Conservation (phyloP, 2,113 vertebrate genomes). For the Thalassoma bifasciatum region DNA sequence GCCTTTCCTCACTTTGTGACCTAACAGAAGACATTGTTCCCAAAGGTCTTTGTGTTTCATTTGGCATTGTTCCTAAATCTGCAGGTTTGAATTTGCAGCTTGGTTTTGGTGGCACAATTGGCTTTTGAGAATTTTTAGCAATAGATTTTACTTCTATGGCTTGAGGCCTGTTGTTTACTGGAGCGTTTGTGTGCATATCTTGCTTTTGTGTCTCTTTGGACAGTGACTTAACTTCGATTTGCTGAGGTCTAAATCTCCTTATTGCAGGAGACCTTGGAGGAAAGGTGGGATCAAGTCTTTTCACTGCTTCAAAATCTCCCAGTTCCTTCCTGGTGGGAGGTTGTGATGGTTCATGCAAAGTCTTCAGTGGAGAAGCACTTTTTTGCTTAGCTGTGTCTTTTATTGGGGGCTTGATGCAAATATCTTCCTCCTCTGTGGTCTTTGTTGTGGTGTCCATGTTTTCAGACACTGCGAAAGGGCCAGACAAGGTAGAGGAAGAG, state of each 20-base stretch:
- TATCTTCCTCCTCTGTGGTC: constrained; percentile 33
- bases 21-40: constrained; percentile 48
- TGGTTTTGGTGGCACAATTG: constrained; percentile 79
- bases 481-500: constrained; percentile 56
- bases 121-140: constrained; percentile 78
- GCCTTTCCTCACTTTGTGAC: constrained; percentile 65
- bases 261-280: constrained; percentile 72
- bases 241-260: constrained; percentile 68
- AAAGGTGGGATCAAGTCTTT: constrained; percentile 72
- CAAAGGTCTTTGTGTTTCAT: constrained; percentile 63
- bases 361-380: constrained; percentile 8
- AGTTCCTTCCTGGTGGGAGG: constrained; percentile 36
- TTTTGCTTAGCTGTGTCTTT: constrained; percentile 53
- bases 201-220: constrained; percentile 70
- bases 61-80: constrained; percentile 68
- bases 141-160: constrained; percentile 83
- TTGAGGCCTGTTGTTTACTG: constrained; percentile 66
- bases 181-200: constrained; percentile 42
- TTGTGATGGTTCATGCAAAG: constrained; percentile 43
- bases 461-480: constrained; percentile 21
- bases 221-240: constrained; percentile 76
- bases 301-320: constrained; percentile 72
- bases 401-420: constrained; percentile 24
- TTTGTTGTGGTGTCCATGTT: constrained; percentile 44
- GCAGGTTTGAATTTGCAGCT: constrained; percentile 79